Conservation (phyloP, 2,797 vertebrate genomes). For the Lacerta viridis region DNA sequence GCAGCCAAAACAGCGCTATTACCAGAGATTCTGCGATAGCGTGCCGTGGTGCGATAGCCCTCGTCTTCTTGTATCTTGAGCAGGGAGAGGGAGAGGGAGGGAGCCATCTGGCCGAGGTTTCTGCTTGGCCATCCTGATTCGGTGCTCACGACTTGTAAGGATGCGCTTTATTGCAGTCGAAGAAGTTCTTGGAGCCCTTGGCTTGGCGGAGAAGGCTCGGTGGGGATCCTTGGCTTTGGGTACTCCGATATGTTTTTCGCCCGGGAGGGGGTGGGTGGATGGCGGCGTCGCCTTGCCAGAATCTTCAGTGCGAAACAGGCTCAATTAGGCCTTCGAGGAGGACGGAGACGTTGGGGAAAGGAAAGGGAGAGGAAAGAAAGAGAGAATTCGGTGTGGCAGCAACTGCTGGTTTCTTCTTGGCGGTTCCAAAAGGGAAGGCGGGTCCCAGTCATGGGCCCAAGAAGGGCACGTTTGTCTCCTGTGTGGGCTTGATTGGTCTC, state of each 20-base stretch:
- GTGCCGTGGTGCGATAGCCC: not conserved
- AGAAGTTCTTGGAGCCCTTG: not conserved
- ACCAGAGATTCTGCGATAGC: not conserved
- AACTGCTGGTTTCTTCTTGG: not conserved
- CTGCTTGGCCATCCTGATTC: not conserved
- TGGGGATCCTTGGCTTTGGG: not conserved
- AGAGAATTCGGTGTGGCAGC: no score
- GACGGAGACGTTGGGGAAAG: no score
- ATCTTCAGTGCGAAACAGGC: not conserved
- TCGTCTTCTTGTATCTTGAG: not conserved
- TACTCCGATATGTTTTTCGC: not conserved
- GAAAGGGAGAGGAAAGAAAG: no score
- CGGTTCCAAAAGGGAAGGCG: not conserved
- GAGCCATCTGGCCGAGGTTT: not conserved
- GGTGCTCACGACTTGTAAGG: conserved; percentile 14
- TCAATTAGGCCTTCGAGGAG: not conserved
- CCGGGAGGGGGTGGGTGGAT: not conserved
- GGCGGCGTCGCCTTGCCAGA: not conserved
- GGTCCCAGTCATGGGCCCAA: conserved; percentile 1
- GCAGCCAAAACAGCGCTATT: accelerated
- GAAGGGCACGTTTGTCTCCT: not conserved
- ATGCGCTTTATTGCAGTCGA: accelerated
- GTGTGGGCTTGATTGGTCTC: not conserved
- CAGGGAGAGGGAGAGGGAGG: not conserved
- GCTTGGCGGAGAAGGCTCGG: not conserved